Base-by-base conservation (phyloP, 2,888 invertebrate species). In the Trachelus tabidus region DNA sequence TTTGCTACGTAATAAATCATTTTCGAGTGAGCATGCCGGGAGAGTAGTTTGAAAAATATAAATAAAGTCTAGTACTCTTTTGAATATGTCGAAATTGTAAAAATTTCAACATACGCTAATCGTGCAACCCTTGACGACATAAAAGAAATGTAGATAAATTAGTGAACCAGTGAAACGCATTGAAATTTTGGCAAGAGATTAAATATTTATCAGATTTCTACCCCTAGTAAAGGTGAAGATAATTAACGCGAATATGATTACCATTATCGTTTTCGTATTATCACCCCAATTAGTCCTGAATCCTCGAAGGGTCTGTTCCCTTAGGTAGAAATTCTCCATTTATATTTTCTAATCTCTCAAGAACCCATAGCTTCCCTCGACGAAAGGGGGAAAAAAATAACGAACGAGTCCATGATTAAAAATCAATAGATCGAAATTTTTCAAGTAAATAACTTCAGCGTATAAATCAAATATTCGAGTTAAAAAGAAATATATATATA, bases 241-340 rank as follows among this genome's bases (percentile, higher is more conserved):
- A 86, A 86, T 86, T 86, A 85, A 86, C 84, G 86, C 80, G 86
- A 84, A 85, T 83, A 83, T 81, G 85, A 85, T 85, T 85, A 81
- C 82, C 23, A 23, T 23, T 56, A 56, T 56, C 56, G 23, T 23
- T 56, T 56, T 56, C 56, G 56, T 56, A 56, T 56, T 56, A 56
- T 23, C 56, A 23, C 23, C 9, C 56, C 56, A 23, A 56, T 56
- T 56, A 56, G 9, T 56, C 56, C 56, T 23, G 56, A 56, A 56
- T 23, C 56, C 9, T 9, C 23, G 56, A 56, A 56, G 56, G 56
- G 23, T 23, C 9, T 23, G 1, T 23, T 23, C 40, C 23, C 56
- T 56, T 23, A 23, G 23, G 56, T 56, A 56, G 23, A 1, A 56
- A 56, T 56, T 56, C 9, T 23, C 9, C 56, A 56, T 56, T 56